A percentile compares a stretch with the other conserved stretches of the same genome.
Evolutionary conservation across 2,888 invertebrate genomes (phyloP).

Genomic region (Eupsilia transversa): DNA sequence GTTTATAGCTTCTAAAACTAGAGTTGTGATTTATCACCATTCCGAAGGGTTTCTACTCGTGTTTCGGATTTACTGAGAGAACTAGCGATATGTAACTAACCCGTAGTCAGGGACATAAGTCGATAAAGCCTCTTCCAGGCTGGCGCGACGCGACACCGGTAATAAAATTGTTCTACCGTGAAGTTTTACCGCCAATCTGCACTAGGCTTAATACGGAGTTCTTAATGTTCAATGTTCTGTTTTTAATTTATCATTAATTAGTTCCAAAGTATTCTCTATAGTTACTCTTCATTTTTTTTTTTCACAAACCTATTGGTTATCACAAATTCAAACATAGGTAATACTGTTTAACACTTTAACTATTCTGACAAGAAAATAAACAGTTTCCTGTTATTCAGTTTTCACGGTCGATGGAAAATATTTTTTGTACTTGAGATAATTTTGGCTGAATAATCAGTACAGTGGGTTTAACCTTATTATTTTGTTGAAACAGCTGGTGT

Average conservation of each 20-base stretch:
- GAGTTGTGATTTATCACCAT: constrained; percentile 39
- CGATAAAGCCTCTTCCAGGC: too few species aligned
- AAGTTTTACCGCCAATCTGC: too few species aligned
- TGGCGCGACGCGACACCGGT: too few species aligned
- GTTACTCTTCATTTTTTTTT: too few species aligned
- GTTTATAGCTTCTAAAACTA: constrained; percentile 29
- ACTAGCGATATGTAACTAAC: background rate
- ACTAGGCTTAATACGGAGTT: too few species aligned
- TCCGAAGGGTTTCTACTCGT: constrained; percentile 19
- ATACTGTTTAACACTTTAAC: background rate
- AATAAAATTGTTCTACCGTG: too few species aligned
- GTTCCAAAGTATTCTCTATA: too few species aligned
- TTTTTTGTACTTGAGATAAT: background rate
- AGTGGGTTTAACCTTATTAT: constrained; percentile 34
- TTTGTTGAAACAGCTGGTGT: constrained; percentile 14
- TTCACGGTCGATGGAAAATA: constrained; percentile 37
- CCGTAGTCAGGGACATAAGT: background rate
- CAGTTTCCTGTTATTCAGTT: constrained; percentile 39
- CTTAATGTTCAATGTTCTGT: too few species aligned
- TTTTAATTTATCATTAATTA: too few species aligned
- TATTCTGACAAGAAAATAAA: constrained; percentile 22
- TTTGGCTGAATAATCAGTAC: constrained; percentile 17
- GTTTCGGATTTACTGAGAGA: background rate
- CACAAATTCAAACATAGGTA: background rate
- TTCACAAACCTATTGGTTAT: background rate